Conservation (phyloP, 2,797 vertebrate species). For the Onychomys arenicola region DNA sequence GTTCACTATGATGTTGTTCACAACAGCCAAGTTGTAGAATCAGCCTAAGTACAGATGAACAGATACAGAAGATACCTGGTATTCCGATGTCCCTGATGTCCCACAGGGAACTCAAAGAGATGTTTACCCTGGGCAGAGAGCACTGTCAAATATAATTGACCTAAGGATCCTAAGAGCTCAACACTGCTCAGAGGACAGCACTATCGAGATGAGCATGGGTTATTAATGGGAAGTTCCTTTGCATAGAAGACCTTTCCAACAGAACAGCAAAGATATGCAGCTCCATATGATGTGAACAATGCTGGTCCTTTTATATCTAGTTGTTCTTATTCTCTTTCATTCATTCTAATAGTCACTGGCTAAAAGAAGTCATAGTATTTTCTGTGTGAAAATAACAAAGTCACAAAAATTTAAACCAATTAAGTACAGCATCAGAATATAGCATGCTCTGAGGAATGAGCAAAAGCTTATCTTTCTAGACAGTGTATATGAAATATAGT, state of each 20-base stretch:
- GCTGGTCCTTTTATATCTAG: background rate
- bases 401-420: background rate
- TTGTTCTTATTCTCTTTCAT: background rate
- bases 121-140: background rate
- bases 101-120: background rate
- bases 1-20: background rate
- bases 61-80: background rate
- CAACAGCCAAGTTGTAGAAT: background rate
- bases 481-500: background rate
- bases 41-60: background rate
- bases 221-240: background rate
- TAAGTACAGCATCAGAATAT: background rate
- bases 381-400: background rate
- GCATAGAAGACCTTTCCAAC: background rate
- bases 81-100: background rate
- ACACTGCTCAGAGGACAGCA: background rate
- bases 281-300: background rate
- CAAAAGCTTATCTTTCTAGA: background rate
- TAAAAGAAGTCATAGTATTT: background rate
- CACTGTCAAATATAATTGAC: background rate
- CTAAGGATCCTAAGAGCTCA: background rate
- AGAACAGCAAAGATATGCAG: background rate
- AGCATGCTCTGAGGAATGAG: background rate
- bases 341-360: background rate
- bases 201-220: background rate